Evolutionary conservation across 2,888 invertebrate genomes (phyloP), one percentile per base, ranked within the genome.

Genomic region (Molorchus minor): DNA sequence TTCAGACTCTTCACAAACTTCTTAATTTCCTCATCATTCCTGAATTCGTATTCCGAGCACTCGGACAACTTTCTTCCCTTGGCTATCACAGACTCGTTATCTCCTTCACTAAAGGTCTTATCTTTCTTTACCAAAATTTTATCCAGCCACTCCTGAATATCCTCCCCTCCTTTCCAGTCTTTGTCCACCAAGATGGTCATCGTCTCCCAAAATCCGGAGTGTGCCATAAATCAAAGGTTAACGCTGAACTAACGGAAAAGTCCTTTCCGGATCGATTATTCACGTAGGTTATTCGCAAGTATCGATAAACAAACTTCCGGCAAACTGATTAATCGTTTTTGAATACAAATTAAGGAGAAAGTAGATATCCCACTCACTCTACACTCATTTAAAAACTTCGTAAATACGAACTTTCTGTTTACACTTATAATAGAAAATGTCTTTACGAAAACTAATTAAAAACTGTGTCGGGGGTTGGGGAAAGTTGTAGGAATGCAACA

Each of bases 181-280:
- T 82, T 81, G 25, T 82, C 85, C 12, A 86, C 84, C 13, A 88
- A 80, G 30, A 87, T 80, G 61, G 87, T 86, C 60, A 88, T 84
- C n/a, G 86, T 87, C 45, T 85, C 84, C 87, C 87, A 87, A 74
- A 88, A 87, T 20, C 58, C 59, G 1, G 54, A 54, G 8, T 44
- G 16, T 21, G 58, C 38, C 58, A 58, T 58, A 1, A 8, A 2
- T 21, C 15, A 15, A 10, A 82, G 58, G 82, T 65, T 29, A 5
- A 33, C 33, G 33, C 12, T n/a, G n/a, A n/a, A n/a, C n/a, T n/a
- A n/a, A n/a, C n/a, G n/a, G n/a, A n/a, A n/a, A n/a, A n/a, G n/a
- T n/a, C n/a, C 17, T 46, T 19, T 15, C 15, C 17, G 35, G 35
- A 41, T 49, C 21, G 33, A 38, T 29, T 38, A 15, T 45, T 29